Evolutionary conservation across 2,113 vertebrate species (phyloP).

Genomic region (Thunnus maccoyii): DNA sequence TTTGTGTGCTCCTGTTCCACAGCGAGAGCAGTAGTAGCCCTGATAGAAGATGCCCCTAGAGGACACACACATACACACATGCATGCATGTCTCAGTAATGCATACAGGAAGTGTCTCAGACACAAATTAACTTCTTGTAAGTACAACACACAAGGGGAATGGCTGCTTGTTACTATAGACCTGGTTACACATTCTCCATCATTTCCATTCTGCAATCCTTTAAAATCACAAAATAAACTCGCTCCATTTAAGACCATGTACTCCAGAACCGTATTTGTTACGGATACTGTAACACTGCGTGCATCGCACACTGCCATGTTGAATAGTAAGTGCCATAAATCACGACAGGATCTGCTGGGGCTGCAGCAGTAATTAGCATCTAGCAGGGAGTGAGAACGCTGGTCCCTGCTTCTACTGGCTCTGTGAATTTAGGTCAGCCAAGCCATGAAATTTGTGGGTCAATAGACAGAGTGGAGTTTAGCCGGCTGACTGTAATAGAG

Average conservation of each 20-base stretch:
- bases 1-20: slow-evolving; percentile 95
- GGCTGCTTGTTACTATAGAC: slow-evolving; percentile 22
- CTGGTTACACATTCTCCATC: slow-evolving; percentile 16
- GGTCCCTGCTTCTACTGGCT: slow-evolving; percentile 53
- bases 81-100: slow-evolving; percentile 23
- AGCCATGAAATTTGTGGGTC: slow-evolving; percentile 72
- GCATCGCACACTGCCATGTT: slow-evolving; percentile 52
- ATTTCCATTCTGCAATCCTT: slow-evolving; percentile 37
- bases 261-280: slow-evolving; percentile 35
- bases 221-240: slow-evolving; percentile 34
- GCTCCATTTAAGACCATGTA: slow-evolving; percentile 10
- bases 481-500: slow-evolving; percentile 64
- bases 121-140: slow-evolving; percentile 57
- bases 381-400: slow-evolving; percentile 43
- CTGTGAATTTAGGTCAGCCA: slow-evolving; percentile 77
- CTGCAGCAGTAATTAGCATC: slow-evolving; percentile 77
- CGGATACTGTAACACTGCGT: slow-evolving; percentile 21
- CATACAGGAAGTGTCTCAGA: slow-evolving; percentile 69
- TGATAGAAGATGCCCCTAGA: slow-evolving; percentile 97
- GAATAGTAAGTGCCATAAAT: slow-evolving; percentile 71
- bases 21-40: slow-evolving; percentile 95
- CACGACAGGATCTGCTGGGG: slow-evolving; percentile 55
- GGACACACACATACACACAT: slow-evolving; percentile 39
- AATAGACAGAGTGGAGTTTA: slow-evolving; percentile 65
- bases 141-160: slow-evolving; percentile 44